phyloP scores from a whole-genome alignment of 1,140 invertebrate genomes.

The Potamilus streckersoni region DNA sequence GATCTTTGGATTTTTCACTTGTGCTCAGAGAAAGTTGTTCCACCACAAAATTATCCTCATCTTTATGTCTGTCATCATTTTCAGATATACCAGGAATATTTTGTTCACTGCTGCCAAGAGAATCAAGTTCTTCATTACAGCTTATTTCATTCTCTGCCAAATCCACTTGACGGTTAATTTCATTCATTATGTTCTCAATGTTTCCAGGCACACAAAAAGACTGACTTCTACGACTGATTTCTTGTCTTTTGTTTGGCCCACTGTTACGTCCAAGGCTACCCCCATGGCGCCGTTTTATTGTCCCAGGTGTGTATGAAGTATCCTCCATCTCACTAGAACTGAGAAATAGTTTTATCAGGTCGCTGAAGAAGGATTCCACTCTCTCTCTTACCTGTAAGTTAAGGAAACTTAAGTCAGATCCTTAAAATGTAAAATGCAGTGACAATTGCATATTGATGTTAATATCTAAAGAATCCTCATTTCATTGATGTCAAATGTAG shows the following conservation, averaged over 20 bases:
- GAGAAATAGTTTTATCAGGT: constrained; percentile 52
- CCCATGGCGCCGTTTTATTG: constrained; percentile 39
- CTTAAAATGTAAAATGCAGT: too few species aligned
- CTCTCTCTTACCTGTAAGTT: constrained; percentile 59
- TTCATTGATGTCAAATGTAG: too few species aligned
- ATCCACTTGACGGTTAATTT: constrained; percentile 18
- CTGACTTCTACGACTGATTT: constrained; percentile 35
- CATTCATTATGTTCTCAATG: constrained; percentile 28
- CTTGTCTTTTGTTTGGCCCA: constrained; percentile 23
- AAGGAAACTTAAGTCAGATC: too few species aligned
- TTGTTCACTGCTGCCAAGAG: too few species aligned
- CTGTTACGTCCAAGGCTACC: constrained; percentile 35
- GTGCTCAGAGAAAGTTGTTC: too few species aligned
- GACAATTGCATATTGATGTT: too few species aligned
- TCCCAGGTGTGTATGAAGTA: constrained; percentile 39
- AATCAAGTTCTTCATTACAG: too few species aligned
- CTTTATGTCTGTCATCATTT: too few species aligned
- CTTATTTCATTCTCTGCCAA: constrained; percentile 13
- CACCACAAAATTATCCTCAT: too few species aligned
- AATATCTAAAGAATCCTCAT: too few species aligned
- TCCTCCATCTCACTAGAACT: constrained; percentile 31
- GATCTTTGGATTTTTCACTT: too few species aligned
- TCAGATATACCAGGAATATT: too few species aligned
- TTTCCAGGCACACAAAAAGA: constrained; percentile 37
- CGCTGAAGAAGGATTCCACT: constrained; percentile 63